Evolutionary conservation across 2,797 vertebrate species (phyloP).

Genomic region (Nannoperca obscura): DNA sequence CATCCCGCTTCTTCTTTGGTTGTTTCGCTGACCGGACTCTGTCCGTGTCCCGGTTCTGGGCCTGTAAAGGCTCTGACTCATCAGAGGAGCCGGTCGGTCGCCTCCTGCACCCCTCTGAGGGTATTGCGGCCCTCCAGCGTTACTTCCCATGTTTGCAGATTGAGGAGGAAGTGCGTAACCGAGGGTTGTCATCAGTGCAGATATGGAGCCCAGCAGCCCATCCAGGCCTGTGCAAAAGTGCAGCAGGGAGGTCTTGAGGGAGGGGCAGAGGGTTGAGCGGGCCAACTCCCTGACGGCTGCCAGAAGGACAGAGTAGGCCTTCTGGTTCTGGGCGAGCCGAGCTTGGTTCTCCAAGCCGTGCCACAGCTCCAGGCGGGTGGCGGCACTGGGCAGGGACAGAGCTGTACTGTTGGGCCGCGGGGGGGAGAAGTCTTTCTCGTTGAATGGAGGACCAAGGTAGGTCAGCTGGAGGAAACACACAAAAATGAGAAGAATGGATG

Average conservation of each 20-base stretch:
- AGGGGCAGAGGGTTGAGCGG: constrained; percentile 89
- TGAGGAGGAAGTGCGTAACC: constrained; percentile 86
- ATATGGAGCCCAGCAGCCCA: constrained; percentile 94
- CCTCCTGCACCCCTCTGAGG: constrained; percentile 43
- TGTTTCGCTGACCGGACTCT: constrained; percentile 38
- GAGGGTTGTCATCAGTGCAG: constrained; percentile 92
- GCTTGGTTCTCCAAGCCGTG: constrained; percentile 93
- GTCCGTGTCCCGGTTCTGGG: constrained; percentile 51
- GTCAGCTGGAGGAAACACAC: constrained; percentile 86
- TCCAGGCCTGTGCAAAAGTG: constrained; percentile 96
- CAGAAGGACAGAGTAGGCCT: constrained; percentile 93
- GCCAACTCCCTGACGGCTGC: constrained; percentile 92
- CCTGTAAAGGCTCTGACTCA: constrained; percentile 75
- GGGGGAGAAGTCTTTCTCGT: constrained; percentile 96
- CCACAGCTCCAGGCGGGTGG: constrained; percentile 94
- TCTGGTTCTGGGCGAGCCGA: constrained; percentile 94
- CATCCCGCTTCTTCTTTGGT: constrained; percentile 52
- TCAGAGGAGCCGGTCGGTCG: constrained; percentile 77
- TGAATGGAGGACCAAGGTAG: constrained; percentile 96
- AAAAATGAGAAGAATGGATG: constrained; percentile 11
- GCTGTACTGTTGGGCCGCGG: constrained; percentile 92
- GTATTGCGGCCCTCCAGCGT: constrained; percentile 51
- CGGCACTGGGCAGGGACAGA: constrained; percentile 92
- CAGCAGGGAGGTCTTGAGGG: constrained; percentile 91
- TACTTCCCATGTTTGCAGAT: constrained; percentile 32